Conservation (phyloP, 2,888 invertebrate species). For the Panopea generosa region DNA sequence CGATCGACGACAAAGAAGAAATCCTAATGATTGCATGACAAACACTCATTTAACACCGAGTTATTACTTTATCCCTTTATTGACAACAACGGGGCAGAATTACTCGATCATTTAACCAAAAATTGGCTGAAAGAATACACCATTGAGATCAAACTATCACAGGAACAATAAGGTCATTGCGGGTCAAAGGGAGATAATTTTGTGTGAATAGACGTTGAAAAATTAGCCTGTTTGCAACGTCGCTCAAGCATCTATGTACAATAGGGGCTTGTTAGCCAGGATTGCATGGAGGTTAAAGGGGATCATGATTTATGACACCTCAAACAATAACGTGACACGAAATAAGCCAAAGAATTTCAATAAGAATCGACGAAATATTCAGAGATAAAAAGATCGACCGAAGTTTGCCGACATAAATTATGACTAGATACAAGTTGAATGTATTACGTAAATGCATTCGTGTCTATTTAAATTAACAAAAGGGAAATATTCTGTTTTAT, state of each 20-base stretch:
- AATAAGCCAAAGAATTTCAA: background rate
- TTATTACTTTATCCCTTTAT: too few relatives aligned
- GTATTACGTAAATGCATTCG: background rate
- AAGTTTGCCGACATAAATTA: background rate
- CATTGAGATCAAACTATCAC: conserved; percentile 23
- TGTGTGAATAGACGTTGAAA: conserved; percentile 33
- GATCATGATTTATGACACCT: conserved; percentile 51
- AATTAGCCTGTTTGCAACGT: conserved; percentile 34
- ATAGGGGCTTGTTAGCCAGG: conserved; percentile 18
- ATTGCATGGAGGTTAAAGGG: conserved; percentile 32
- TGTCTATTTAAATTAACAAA: background rate
- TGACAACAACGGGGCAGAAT: too few relatives aligned
- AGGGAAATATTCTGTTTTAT: background rate
- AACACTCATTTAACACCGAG: too few relatives aligned
- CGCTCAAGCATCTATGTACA: conserved; percentile 5
- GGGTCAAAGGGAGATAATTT: conserved; percentile 41
- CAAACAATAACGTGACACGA: conserved; percentile 27
- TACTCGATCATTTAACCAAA: conserved; percentile 23
- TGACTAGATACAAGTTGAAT: background rate
- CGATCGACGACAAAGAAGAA: too few relatives aligned
- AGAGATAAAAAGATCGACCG: background rate
- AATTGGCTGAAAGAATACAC: conserved; percentile 23
- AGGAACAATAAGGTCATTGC: conserved; percentile 15
- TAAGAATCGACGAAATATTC: background rate
- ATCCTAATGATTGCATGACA: too few relatives aligned